Base-by-base conservation (phyloP, 2,797 vertebrate genomes). In the Propithecus perrieri region DNA sequence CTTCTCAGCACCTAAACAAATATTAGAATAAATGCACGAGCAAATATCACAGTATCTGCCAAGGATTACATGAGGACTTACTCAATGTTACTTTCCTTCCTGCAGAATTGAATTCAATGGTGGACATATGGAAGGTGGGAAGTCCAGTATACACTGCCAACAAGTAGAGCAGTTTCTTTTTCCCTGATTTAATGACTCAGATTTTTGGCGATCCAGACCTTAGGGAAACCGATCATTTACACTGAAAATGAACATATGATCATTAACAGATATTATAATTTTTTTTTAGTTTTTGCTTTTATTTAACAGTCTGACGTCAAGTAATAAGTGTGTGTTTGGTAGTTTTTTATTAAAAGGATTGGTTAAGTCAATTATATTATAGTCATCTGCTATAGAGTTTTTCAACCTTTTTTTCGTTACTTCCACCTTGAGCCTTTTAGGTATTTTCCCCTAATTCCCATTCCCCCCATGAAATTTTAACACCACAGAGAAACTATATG, bases 261-360 rank as follows among this genome's bases (percentile, higher is more conserved):
- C 95, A 90, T 97, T 96, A 93, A 59, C 65, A 96, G 84, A 76
- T 0, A 1, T 85, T 76, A n/a, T 15, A 87, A 18, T n/a, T n/a
- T n/a, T 65, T 65, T 61, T 61, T 61, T 96, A 30, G 20, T 75
- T 97, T 91, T 97, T 91, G 92, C 65, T 95, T 96, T 97, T 92
- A 93, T 94, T 96, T 95, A 92, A 80, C 46, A 80, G 46, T 91
- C 61, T 71, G 46, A 92, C 85, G 93, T 84, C 11, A 38, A 96
- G 72, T 91, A 65, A 35, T 53, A 81, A 79, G 43, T 55, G 26
- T 95, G 22, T 85, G 43, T 79, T 67, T 67, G 85, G 43, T 65
- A 76, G 48, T 71, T 72, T 95, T 93, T 86, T 71, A 72, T 46
- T 69, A 50, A 81, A 94, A 95, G 35, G 71, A 38, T 89, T 72